Base-by-base conservation (phyloP, 2,797 vertebrate species). In the Agapornis canus region DNA sequence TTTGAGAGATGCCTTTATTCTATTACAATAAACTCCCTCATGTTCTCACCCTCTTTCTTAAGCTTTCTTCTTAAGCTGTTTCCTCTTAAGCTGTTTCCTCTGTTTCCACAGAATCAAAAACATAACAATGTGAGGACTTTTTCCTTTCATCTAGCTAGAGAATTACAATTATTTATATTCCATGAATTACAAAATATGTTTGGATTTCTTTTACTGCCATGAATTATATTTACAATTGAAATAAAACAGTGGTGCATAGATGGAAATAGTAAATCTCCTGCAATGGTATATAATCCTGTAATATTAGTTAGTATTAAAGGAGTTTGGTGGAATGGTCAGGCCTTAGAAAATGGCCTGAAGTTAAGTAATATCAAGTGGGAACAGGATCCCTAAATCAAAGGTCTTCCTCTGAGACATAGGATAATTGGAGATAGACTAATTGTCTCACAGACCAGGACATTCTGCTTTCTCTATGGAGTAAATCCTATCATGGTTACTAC, bases 391-490 rank as follows among this genome's bases (percentile, higher is more conserved):
- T 85, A 60, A 91, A 82, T 80, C 82, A 73, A 79, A 10, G 60
- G 4, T 77, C 68, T 82, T 89, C 78, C 64, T 86, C 63, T 60
- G 78, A 93, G 86, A 77, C 35, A 51, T 6, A 60, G 31, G 63
- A 64, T 56, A 87, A 92, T 81, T 89, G 43, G 63, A 79, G 51
- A 82, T 31, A 70, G 51, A 90, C 51, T 89, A 91, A 93, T 66
- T 94, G 86, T 66, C 43, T 76, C 0, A 0, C 56, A 92, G 77
- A 79, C 25, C 27, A 90, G 66, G 77, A 61, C 52, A 70, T 69
- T 70, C 29, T 85, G 43, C 59, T 78, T 92, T 77, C 70, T 95
- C 43, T 60, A 40, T 35, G 22, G 43, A 82, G 37, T 79, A 95
- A 89, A 80, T 87, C 73, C 48, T 91, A 52, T 90, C 89, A 72